phyloP scores from a whole-genome alignment of 2,888 invertebrate species.

The Epistrophella euchroma region DNA sequence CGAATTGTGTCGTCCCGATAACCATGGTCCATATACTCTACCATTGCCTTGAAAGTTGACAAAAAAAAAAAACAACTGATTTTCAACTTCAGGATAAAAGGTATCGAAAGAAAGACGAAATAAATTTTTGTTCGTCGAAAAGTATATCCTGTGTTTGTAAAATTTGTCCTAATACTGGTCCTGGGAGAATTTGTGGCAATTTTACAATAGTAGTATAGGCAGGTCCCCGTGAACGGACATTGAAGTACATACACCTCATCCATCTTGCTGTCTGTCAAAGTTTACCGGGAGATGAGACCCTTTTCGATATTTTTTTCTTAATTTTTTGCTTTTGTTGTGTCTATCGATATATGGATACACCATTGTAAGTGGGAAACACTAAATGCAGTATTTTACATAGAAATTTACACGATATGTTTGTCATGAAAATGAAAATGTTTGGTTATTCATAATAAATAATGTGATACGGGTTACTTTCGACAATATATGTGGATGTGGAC shows the following conservation, averaged over 20 bases:
- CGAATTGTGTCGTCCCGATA: conserved; percentile 49
- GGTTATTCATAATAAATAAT: conserved; percentile 11
- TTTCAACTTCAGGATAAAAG: conserved; percentile 43
- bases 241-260: conserved; percentile 68
- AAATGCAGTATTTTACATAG: conserved; percentile 64
- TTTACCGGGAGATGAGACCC: conserved; percentile 73
- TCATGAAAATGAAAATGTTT: conserved; percentile 47
- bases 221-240: conserved; percentile 71
- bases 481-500: neutral
- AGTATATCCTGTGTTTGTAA: conserved; percentile 50
- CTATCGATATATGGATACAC: neutral
- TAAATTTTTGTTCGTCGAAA: conserved; percentile 40
- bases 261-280: conserved; percentile 75
- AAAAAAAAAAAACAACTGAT: conserved; percentile 14
- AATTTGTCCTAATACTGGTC: conserved; percentile 71
- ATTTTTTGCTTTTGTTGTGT: conserved; percentile 49
- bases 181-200: conserved; percentile 70
- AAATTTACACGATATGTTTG: conserved; percentile 65
- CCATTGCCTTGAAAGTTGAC: conserved; percentile 34
- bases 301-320: conserved; percentile 29
- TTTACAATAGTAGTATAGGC: conserved; percentile 72
- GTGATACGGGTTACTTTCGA: conserved; percentile 61
- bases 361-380: conserved; percentile 69
- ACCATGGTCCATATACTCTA: conserved; percentile 39
- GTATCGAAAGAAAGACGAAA: conserved; percentile 28